A percentile compares a stretch with the other conserved stretches of the same genome.
phyloP scores from a whole-genome alignment of 2,113 vertebrate genomes.

The Xyliphius kryptos region DNA sequence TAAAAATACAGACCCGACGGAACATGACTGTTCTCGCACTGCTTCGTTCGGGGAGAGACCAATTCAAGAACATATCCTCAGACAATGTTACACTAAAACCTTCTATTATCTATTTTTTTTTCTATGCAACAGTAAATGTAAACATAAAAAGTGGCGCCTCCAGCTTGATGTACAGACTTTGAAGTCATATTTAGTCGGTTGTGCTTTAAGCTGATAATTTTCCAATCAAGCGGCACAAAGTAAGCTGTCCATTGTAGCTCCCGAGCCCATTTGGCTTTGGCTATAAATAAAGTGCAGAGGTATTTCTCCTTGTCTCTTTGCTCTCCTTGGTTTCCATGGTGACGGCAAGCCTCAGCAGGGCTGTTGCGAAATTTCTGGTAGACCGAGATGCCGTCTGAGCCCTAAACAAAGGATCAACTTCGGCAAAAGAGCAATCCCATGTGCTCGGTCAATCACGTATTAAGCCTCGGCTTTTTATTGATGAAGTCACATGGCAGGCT shows the following conservation, averaged over 20 bases:
- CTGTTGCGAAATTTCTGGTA: constrained; percentile 9
- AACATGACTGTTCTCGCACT: too few relatives aligned
- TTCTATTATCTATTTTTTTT: too few relatives aligned
- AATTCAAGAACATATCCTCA: too few relatives aligned
- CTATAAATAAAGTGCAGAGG: constrained; percentile 31
- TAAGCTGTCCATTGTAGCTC: constrained; percentile 20
- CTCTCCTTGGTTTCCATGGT: constrained; percentile 30
- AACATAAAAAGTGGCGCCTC: neutral
- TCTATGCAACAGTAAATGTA: too few relatives aligned
- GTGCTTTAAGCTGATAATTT: constrained; percentile 37
- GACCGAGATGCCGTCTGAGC: neutral
- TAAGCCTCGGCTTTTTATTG: neutral
- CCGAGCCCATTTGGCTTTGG: constrained; percentile 22
- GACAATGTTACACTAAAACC: too few relatives aligned
- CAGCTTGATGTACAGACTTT: constrained; percentile 18
- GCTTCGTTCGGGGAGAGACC: too few relatives aligned
- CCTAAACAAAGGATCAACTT: neutral
- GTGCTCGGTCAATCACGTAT: neutral
- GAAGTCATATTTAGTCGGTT: constrained; percentile 19
- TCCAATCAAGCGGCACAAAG: constrained; percentile 43
- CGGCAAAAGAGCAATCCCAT: neutral
- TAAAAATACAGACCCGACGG: too few relatives aligned
- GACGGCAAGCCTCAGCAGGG: constrained; percentile 20
- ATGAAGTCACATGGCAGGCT: neutral
- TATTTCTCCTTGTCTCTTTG: constrained; percentile 15